phyloP scores from a whole-genome alignment of 1,140 invertebrate species.

The Eciton burchellii region DNA sequence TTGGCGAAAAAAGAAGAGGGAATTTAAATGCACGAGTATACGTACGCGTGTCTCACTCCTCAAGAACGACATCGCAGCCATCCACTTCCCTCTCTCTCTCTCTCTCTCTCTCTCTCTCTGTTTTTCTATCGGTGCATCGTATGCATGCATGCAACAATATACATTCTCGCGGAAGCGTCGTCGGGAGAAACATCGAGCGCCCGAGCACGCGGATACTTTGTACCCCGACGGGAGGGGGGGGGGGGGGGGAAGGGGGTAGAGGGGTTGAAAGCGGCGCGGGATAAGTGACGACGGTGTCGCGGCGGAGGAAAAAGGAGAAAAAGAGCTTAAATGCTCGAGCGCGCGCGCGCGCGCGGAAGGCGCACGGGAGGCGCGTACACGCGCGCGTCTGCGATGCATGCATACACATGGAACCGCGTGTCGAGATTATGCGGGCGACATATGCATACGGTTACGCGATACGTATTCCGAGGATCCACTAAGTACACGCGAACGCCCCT shows the following conservation, averaged over 20 bases:
- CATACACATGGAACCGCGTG: not conserved
- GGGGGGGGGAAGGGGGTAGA: too few species aligned
- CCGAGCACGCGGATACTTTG: constrained; percentile 62
- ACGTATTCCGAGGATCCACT: constrained; percentile 53
- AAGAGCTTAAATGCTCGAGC: constrained; percentile 67
- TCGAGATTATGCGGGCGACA: constrained; percentile 40
- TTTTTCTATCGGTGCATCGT: constrained; percentile 1
- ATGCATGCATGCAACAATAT: constrained; percentile 42
- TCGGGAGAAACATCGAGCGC: constrained; percentile 24
- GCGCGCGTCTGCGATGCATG: not conserved
- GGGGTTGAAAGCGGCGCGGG: constrained; percentile 54
- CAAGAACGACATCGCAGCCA: constrained; percentile 46
- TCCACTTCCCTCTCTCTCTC: not conserved
- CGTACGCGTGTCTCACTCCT: not conserved
- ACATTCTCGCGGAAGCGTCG: constrained; percentile 13
- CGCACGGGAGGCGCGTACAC: too few species aligned
- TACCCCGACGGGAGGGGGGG: constrained; percentile 55
- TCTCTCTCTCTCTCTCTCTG: not conserved
- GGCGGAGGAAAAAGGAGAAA: constrained; percentile 57
- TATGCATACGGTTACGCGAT: constrained; percentile 46
- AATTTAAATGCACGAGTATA: constrained; percentile 63
- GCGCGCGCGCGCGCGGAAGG: constrained; percentile 5
- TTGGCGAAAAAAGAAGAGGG: constrained; percentile 54
- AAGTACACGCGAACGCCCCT: constrained; percentile 50
- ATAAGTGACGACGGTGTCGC: constrained; percentile 67